phyloP scores from a whole-genome alignment of 2,797 vertebrate genomes.

The Chloroceryle amazona region DNA sequence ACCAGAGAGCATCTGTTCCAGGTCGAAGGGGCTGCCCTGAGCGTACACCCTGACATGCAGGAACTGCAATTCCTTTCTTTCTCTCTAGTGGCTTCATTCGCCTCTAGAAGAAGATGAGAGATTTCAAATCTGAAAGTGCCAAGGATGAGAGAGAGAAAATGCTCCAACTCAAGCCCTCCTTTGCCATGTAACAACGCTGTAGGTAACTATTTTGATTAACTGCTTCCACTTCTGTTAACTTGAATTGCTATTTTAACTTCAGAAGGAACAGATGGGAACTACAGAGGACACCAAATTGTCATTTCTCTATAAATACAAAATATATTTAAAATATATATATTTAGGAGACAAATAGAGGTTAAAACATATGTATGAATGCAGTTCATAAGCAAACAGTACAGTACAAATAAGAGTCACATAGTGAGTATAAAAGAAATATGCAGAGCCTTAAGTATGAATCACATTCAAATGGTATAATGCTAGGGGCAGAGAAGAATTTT shows the following conservation, averaged over 20 bases:
- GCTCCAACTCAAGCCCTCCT: not conserved
- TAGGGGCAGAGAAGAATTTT: not conserved
- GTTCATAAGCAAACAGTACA: not conserved
- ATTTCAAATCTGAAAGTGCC: not conserved
- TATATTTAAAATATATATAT: not conserved
- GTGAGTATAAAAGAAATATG: not conserved
- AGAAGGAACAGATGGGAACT: not conserved
- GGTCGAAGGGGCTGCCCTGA: no score
- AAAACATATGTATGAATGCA: not conserved
- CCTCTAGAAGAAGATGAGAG: not conserved
- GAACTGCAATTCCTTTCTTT: not conserved
- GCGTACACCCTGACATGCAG: no score
- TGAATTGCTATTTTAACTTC: not conserved
- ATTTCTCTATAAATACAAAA: not conserved
- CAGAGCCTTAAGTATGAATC: not conserved
- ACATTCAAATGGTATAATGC: accelerated
- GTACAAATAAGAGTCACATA: not conserved
- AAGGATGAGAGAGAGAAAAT: not conserved
- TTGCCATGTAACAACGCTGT: not conserved
- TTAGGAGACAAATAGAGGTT: not conserved
- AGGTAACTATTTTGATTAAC: not conserved
- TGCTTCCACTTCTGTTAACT: not conserved
- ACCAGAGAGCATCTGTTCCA: no score
- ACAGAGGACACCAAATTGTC: not conserved
- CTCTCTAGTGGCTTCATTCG: not conserved